Evolutionary conservation across 2,113 vertebrate species (phyloP), one percentile per base, ranked within the genome.

Genomic region (Uria lomvia): DNA sequence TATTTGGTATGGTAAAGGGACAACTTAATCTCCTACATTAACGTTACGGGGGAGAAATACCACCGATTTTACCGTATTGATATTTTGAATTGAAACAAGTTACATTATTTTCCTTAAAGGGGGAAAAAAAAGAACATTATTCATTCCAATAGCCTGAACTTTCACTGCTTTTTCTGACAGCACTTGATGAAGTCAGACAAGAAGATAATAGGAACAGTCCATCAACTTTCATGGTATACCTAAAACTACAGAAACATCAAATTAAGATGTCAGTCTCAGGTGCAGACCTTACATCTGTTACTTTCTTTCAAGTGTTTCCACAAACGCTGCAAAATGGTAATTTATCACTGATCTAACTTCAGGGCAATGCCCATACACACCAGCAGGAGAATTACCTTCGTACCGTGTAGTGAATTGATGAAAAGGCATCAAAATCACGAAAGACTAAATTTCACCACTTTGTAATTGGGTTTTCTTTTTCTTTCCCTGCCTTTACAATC

Each of bases 81-180:
- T 76, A 88, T 36, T 91, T 76, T 92, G 86, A 63, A 92, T 72
- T 82, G 92, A 90, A 97, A 88, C 23, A 17, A 91, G 30, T 32
- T 78, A 82, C 53, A 50, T 24, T 73, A 59, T 68, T 62, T 79
- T 17, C 92, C 87, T 62, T 15, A 73, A 95, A 90, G n/a, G 5
- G 16, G 8, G 5, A 30, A 77, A 36, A 79, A n/a, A 40, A 19
- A 49, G 2, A 10, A 47, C 21, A 36, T 29, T 47, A 30, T 23
- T 88, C n/a, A 88, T 71, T 87, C 21, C 76, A 67, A 19, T 50
- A 83, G 74, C 62, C 30, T 76, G 77, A 89, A 88, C 70, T 80
- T 76, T 38, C 84, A 12, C n/a, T 62, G 91, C 36, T 38, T 34
- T 95, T 96, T 95, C 56, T 92, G 84, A 87, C 89, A 97, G 93